A percentile compares a stretch with the other conserved stretches of the same genome.
Evolutionary conservation across 2,888 invertebrate species (phyloP).

Genomic region (Drosophila birchii): DNA sequence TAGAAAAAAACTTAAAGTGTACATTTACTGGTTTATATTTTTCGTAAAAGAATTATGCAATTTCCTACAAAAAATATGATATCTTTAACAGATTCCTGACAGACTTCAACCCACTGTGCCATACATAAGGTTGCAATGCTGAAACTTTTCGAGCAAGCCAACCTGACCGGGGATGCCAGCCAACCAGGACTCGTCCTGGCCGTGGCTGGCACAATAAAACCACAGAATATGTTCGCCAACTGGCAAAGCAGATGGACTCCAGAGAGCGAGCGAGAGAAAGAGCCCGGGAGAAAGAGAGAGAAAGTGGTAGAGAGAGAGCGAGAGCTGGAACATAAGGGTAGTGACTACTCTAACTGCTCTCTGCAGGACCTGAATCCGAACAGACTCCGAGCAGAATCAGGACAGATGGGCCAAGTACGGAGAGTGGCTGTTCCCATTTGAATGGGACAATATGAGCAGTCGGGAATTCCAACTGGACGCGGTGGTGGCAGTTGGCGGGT

Average conservation of each 20-base stretch:
- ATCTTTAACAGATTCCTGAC: not conserved
- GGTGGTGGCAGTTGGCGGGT: slow-evolving; percentile 73
- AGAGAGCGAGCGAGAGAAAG: slow-evolving; percentile 29
- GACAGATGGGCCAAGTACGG: slow-evolving; percentile 83
- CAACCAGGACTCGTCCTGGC: slow-evolving; percentile 78
- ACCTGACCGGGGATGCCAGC: slow-evolving; percentile 65
- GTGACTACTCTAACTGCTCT: slow-evolving; percentile 57
- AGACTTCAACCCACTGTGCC: slow-evolving; percentile 33
- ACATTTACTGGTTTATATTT: not conserved
- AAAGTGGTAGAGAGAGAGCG: slow-evolving; percentile 26
- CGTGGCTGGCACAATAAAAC: slow-evolving; percentile 79
- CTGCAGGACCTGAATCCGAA: slow-evolving; percentile 52
- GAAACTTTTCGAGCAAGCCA: slow-evolving; percentile 51
- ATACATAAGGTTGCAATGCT: slow-evolving; percentile 6
- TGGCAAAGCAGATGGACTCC: slow-evolving; percentile 83
- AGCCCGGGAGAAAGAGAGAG: slow-evolving; percentile 31
- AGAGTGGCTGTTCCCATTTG: slow-evolving; percentile 63
- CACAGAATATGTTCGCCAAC: slow-evolving; percentile 85
- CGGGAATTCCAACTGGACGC: slow-evolving; percentile 73
- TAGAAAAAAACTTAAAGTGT: not conserved
- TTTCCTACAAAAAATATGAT: not conserved
- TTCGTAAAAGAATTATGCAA: not conserved
- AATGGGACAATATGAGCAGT: slow-evolving; percentile 83
- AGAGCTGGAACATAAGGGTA: slow-evolving; percentile 75
- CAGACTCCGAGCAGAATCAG: slow-evolving; percentile 73